Percentiles rank a stretch among this genome's conserved stretches.
phyloP scores from a whole-genome alignment of 2,888 invertebrate species.

The Amorpha juglandis region DNA sequence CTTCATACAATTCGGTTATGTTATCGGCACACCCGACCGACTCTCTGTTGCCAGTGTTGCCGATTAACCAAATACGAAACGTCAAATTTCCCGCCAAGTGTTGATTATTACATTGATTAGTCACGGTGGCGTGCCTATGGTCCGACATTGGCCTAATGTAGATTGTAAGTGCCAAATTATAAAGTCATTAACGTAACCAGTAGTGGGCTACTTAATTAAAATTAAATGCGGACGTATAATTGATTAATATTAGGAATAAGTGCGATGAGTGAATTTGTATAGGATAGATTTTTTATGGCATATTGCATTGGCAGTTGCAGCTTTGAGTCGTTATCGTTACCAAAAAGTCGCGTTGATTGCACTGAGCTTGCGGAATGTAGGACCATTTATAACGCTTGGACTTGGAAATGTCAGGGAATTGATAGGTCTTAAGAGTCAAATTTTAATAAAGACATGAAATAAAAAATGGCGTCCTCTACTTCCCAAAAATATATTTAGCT shows the following conservation, averaged over 20 bases:
- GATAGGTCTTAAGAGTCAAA: conserved; percentile 6
- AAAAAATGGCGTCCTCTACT: background rate
- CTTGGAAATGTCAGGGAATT: conserved; percentile 15
- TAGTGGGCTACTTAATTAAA: conserved; percentile 26
- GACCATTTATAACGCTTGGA: background rate
- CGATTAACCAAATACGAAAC: background rate
- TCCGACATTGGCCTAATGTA: conserved; percentile 22
- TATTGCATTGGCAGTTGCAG: conserved; percentile 22
- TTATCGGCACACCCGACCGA: conserved; percentile 23
- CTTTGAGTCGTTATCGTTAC: conserved; percentile 24
- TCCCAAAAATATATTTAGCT: background rate
- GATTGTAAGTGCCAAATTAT: conserved; percentile 27
- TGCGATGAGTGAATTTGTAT: conserved; percentile 16
- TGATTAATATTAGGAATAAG: conserved; percentile 20
- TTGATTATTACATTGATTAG: background rate
- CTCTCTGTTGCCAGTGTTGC: background rate
- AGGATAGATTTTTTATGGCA: conserved; percentile 23
- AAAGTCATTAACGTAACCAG: conserved; percentile 27
- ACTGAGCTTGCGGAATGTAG: conserved; percentile 11
- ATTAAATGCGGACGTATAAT: conserved; percentile 16
- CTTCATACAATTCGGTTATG: background rate
- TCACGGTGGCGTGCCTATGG: conserved; percentile 1
- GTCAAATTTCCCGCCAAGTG: conserved; percentile 21
- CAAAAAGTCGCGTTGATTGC: conserved; percentile 19
- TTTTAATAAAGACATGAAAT: background rate